These are phyloP conservation scores for Drosophila nigrodunni DNA, from an alignment of 1,140 invertebrate species.

Conservation along the genomic window DNA sequence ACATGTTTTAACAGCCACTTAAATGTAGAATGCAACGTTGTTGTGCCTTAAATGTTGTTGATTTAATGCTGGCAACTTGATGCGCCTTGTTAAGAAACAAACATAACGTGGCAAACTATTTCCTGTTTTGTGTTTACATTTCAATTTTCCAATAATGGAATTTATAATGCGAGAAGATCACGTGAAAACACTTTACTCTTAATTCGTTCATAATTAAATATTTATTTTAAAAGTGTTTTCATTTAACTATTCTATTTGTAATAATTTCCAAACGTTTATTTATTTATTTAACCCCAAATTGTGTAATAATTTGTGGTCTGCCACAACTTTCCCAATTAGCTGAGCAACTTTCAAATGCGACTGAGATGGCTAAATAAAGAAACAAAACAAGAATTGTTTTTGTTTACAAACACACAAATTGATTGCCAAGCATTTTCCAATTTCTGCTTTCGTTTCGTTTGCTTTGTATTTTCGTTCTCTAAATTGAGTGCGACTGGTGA, in stretches of 20 bases:
- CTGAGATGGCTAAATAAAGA: constrained; percentile 13
- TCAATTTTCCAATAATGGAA: constrained; percentile 7
- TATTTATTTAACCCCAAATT: background rate
- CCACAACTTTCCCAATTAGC: constrained; percentile 24
- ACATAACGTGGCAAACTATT: constrained; percentile 23
- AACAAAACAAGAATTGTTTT: constrained; percentile 29
- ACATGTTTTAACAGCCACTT: constrained; percentile 22
- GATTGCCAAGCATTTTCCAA: constrained; percentile 40
- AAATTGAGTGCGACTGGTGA: background rate
- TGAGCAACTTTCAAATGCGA: constrained; percentile 16
- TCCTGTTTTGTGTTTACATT: constrained; percentile 41
- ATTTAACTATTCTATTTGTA: background rate
- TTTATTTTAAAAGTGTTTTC: background rate
- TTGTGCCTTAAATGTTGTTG: constrained; percentile 23
- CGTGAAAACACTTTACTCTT: constrained; percentile 1
- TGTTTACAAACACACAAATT: constrained; percentile 55
- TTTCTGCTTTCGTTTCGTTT: constrained; percentile 10
- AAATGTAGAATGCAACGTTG: constrained; percentile 20
- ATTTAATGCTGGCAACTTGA: constrained; percentile 33
- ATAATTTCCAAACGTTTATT: background rate
- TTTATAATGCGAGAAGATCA: constrained; percentile 17
- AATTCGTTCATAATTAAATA: background rate
- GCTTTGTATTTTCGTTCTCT: constrained; percentile 32
- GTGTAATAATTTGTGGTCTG: background rate
- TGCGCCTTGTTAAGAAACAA: constrained; percentile 31